Evolutionary conservation across 2,113 vertebrate genomes (phyloP).

Genomic region (Pituophis catenifer): DNA sequence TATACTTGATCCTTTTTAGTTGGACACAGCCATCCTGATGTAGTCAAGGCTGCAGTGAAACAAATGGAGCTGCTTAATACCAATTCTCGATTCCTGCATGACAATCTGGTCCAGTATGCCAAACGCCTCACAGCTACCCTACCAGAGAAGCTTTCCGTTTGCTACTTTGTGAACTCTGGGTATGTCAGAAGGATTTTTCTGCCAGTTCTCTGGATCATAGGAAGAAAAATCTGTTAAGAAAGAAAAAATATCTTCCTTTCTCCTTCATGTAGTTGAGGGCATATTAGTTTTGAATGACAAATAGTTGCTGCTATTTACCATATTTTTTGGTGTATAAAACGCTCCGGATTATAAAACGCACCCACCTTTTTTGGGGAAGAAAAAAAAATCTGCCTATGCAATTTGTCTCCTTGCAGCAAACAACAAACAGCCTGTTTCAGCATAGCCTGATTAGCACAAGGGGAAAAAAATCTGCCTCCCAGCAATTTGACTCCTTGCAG

Average conservation of each 20-base stretch:
- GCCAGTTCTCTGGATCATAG: not conserved
- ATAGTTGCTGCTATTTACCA: not conserved
- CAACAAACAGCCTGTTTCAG: no score
- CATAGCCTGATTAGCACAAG: no score
- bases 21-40: slow-evolving; percentile 92
- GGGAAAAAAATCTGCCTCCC: no score
- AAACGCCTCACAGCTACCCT: slow-evolving; percentile 85
- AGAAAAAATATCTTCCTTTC: not conserved
- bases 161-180: slow-evolving; percentile 98
- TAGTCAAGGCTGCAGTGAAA: slow-evolving; percentile 81
- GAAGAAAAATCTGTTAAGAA: not conserved
- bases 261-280: not conserved
- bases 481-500: no score
- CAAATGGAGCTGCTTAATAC: slow-evolving; percentile 97
- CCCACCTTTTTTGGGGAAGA: no score
- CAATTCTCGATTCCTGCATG: slow-evolving; percentile 93
- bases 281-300: not conserved
- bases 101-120: slow-evolving; percentile 90
- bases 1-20: slow-evolving; percentile 68
- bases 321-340: no score
- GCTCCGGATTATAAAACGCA: no score
- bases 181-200: slow-evolving; percentile 58
- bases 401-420: no score
- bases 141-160: slow-evolving; percentile 85
- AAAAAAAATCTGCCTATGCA: no score